Evolutionary conservation across 1,140 invertebrate species (phyloP).

Genomic region (Batillaria attramentaria): DNA sequence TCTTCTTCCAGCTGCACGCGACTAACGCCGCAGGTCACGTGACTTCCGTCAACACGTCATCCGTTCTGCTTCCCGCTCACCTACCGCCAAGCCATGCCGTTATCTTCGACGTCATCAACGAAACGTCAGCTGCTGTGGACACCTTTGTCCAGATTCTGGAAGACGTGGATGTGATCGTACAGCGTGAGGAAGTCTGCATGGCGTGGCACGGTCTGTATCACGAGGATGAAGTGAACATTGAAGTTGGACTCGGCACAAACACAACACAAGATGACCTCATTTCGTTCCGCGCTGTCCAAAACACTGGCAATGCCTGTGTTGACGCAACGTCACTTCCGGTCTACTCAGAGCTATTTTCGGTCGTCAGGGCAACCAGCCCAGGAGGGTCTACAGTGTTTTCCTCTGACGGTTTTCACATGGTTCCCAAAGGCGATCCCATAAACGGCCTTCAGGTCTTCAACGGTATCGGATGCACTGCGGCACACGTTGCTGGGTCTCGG

Average conservation of each 20-base stretch:
- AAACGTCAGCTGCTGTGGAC: background rate
- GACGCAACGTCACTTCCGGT: conserved; percentile 19
- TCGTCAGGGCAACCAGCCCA: conserved; percentile 6
- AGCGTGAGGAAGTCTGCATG: conserved; percentile 35
- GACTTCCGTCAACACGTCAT: conserved; percentile 26
- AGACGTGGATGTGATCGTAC: conserved; percentile 32
- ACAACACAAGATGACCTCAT: background rate
- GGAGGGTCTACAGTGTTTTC: conserved; percentile 12
- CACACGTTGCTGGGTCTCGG: too few relatives aligned
- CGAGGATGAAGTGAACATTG: conserved; percentile 37
- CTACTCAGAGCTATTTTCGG: conserved; percentile 21
- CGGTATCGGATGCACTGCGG: background rate
- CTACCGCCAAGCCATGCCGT: conserved; percentile 41
- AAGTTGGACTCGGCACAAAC: conserved; percentile 42
- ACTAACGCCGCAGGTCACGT: conserved; percentile 42
- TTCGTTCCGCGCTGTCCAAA: background rate
- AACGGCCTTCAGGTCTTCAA: conserved; percentile 4
- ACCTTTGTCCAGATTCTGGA: background rate
- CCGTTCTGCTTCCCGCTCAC: conserved; percentile 40
- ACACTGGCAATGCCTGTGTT: background rate
- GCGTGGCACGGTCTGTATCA: conserved; percentile 46
- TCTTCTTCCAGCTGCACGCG: conserved; percentile 37
- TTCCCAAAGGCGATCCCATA: background rate
- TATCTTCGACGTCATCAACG: conserved; percentile 35
- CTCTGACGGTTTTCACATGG: conserved; percentile 10